phyloP scores from a whole-genome alignment of 2,113 vertebrate species.

The Pollachius pollachius region DNA sequence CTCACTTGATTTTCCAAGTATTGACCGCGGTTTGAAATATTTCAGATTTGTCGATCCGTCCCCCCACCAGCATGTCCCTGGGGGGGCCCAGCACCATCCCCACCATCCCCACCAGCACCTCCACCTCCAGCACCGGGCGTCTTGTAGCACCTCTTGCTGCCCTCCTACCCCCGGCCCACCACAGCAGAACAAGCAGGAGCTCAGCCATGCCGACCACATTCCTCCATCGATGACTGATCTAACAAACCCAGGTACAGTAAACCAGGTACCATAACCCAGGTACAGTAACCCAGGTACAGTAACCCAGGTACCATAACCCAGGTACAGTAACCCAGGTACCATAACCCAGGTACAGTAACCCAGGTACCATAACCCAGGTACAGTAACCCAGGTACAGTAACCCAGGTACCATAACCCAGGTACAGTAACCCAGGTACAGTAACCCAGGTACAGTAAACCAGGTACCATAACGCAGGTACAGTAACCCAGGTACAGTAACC shows the following conservation, averaged over 20 bases:
- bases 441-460: neutral
- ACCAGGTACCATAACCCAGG: neutral
- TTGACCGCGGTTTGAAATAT: slow-evolving; percentile 49
- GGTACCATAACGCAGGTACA: no score
- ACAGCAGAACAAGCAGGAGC: slow-evolving; percentile 36
- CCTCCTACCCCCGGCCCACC: slow-evolving; percentile 54
- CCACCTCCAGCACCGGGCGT: slow-evolving; percentile 39
- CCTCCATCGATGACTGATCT: slow-evolving; percentile 18
- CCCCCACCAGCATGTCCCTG: slow-evolving; percentile 76
- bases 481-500: no score
- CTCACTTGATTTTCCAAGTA: neutral
- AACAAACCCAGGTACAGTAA: slow-evolving; percentile 40
- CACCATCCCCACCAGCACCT: no score
- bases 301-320: neutral
- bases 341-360: no score
- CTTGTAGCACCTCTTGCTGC: slow-evolving; percentile 59
- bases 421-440: neutral
- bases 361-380: neutral
- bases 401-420: neutral
- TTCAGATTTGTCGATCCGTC: slow-evolving; percentile 81
- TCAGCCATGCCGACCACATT: slow-evolving; percentile 36
- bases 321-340: no score
- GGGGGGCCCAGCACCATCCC: slow-evolving; percentile 21
- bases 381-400: slow-evolving; percentile 29
- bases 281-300: neutral